phyloP scores from a whole-genome alignment of 1,140 invertebrate genomes.

The Halictus rubicundus region DNA sequence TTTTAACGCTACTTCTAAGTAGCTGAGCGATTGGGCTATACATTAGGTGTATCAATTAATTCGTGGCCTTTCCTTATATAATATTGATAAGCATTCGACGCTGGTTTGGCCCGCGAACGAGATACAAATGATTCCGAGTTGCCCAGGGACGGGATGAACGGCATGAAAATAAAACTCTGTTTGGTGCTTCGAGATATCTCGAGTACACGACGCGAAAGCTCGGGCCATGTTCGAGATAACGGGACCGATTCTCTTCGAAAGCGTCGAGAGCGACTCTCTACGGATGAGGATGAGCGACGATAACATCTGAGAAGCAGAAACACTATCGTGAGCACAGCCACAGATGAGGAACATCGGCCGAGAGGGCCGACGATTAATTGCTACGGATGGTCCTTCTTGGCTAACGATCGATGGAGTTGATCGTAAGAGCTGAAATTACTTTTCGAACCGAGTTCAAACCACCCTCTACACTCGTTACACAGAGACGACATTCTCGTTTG shows the following conservation, averaged over 20 bases:
- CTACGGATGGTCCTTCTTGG: conserved; percentile 14
- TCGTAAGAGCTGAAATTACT: neutral
- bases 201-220: neutral
- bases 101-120: too few species aligned
- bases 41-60: too few species aligned
- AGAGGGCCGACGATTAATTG: conserved; percentile 29
- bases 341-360: conserved; percentile 38
- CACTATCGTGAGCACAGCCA: conserved; percentile 44
- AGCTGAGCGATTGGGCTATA: too few species aligned
- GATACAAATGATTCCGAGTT: too few species aligned
- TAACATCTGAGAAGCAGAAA: conserved; percentile 40
- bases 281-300: conserved; percentile 6
- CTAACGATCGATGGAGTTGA: neutral
- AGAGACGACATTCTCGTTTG: too few species aligned
- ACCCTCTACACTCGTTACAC: neutral
- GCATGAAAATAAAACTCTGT: neutral
- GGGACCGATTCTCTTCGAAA: conserved; percentile 24
- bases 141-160: too few species aligned
- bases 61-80: too few species aligned
- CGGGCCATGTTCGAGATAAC: neutral
- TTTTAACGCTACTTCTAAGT: too few species aligned
- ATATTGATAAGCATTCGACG: too few species aligned
- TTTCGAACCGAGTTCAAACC: neutral
- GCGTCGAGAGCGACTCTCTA: conserved; percentile 16
- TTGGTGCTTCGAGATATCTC: neutral